A percentile compares a stretch with the other conserved stretches of the same genome.
Evolutionary conservation across 2,888 invertebrate species (phyloP).

Genomic region (Odontocolon sp.): DNA sequence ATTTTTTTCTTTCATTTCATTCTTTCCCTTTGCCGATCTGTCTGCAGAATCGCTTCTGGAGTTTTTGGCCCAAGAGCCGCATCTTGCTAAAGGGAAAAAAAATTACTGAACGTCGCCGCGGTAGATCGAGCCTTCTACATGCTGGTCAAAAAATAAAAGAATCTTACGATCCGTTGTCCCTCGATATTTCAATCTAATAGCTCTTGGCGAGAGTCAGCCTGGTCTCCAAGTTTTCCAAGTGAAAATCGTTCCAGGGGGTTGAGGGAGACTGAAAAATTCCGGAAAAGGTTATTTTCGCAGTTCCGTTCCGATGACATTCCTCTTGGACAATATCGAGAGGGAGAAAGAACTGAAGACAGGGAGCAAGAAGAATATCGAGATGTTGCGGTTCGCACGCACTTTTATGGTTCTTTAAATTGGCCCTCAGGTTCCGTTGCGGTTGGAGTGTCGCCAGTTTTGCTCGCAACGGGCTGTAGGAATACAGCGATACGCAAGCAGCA

Average conservation of each 20-base stretch:
- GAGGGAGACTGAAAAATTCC: constrained; percentile 1
- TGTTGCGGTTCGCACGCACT: constrained; percentile 57
- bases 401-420: constrained; percentile 72
- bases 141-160: constrained; percentile 2
- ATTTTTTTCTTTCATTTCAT: constrained; percentile 11
- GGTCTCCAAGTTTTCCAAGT: constrained; percentile 20
- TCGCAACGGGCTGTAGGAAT: too few relatives aligned
- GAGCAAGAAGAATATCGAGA: not conserved
- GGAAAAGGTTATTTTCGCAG: constrained; percentile 20
- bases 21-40: constrained; percentile 29
- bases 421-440: constrained; percentile 62
- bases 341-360: not conserved
- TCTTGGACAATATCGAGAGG: constrained; percentile 11
- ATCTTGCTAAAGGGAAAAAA: constrained; percentile 30
- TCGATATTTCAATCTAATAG: constrained; percentile 57
- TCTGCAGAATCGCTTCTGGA: constrained; percentile 46
- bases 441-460: constrained; percentile 68
- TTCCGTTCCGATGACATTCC: constrained; percentile 26
- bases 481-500: too few relatives aligned
- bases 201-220: constrained; percentile 25
- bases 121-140: constrained; percentile 1
- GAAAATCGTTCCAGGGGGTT: constrained; percentile 34
- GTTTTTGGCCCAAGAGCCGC: constrained; percentile 53
- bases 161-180: constrained; percentile 33
- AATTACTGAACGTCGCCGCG: constrained; percentile 35